phyloP scores from a whole-genome alignment of 2,797 vertebrate species.

The Cetoscarus ocellatus region DNA sequence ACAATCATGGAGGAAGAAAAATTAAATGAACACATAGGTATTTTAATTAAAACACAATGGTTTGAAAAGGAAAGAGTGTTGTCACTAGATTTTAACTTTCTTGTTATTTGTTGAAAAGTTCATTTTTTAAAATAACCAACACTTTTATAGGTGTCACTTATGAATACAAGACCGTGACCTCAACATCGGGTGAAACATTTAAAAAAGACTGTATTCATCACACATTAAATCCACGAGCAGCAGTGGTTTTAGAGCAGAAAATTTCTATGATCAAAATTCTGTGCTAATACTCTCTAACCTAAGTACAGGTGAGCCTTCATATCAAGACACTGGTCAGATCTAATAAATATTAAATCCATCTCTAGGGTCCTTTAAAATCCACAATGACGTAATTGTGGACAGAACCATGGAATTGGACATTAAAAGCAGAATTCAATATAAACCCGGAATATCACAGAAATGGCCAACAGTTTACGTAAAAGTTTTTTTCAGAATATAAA shows the following conservation, averaged over 20 bases:
- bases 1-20: slow-evolving; percentile 81
- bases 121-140: slow-evolving; percentile 1
- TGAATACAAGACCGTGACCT: too few relatives aligned
- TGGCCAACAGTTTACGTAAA: too few relatives aligned
- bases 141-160: slow-evolving; percentile 15
- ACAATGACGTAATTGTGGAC: too few relatives aligned
- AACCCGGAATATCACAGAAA: too few relatives aligned
- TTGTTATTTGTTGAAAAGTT: too few relatives aligned
- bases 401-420: too few relatives aligned
- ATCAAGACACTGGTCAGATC: not conserved
- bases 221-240: not conserved
- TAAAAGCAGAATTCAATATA: too few relatives aligned
- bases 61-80: slow-evolving; percentile 48
- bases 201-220: not conserved
- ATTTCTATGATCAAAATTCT: not conserved
- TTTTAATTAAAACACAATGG: slow-evolving; percentile 54
- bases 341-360: not conserved
- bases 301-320: not conserved
- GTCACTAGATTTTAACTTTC: slow-evolving; percentile 6
- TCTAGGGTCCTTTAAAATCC: too few relatives aligned
- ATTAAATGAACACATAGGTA: slow-evolving; percentile 69
- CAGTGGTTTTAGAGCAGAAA: not conserved
- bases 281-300: not conserved
- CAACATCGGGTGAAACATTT: too few relatives aligned
- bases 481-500: too few relatives aligned